Percentiles rank a stretch among this genome's conserved stretches.
phyloP scores from a whole-genome alignment of 2,113 vertebrate species.

The Pungitius pungitius region DNA sequence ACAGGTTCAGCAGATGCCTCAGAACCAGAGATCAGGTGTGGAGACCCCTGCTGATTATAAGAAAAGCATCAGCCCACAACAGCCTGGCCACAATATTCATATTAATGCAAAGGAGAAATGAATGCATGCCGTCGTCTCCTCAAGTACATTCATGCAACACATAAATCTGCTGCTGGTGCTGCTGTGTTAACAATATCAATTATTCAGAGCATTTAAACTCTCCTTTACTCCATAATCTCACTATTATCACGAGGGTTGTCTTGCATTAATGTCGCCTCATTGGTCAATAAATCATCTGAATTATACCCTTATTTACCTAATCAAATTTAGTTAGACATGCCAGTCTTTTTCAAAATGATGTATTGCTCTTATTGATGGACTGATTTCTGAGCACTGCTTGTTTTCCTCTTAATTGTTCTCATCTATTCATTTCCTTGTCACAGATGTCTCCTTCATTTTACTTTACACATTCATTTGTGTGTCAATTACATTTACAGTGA shows the following conservation, averaged over 20 bases:
- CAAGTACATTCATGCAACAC: not conserved
- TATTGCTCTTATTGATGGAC: slow-evolving; percentile 81
- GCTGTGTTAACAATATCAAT: not conserved
- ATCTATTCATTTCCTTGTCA: slow-evolving; percentile 81
- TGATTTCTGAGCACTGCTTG: slow-evolving; percentile 73
- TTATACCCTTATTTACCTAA: slow-evolving; percentile 84
- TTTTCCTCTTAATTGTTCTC: slow-evolving; percentile 80
- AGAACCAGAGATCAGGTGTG: no score
- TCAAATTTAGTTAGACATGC: slow-evolving; percentile 73
- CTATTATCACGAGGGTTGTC: slow-evolving; percentile 59
- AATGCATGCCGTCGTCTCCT: not conserved
- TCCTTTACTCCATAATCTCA: slow-evolving; percentile 37
- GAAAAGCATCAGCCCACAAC: slow-evolving; percentile 20
- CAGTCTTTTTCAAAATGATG: slow-evolving; percentile 75
- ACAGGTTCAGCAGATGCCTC: slow-evolving; percentile 47
- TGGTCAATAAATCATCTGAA: slow-evolving; percentile 82
- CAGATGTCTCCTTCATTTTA: slow-evolving; percentile 62
- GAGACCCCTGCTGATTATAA: no score
- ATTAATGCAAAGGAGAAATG: slow-evolving; percentile 23
- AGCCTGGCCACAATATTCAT: slow-evolving; percentile 21
- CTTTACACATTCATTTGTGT: slow-evolving; percentile 19
- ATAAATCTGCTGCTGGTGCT: slow-evolving; percentile 6
- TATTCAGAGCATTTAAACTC: not conserved
- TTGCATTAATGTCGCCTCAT: slow-evolving; percentile 71
- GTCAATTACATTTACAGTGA: slow-evolving; percentile 20